Evolutionary conservation across 1,140 invertebrate species (phyloP), one percentile per base, ranked within the genome.

Genomic region (Laupala kohalensis): DNA sequence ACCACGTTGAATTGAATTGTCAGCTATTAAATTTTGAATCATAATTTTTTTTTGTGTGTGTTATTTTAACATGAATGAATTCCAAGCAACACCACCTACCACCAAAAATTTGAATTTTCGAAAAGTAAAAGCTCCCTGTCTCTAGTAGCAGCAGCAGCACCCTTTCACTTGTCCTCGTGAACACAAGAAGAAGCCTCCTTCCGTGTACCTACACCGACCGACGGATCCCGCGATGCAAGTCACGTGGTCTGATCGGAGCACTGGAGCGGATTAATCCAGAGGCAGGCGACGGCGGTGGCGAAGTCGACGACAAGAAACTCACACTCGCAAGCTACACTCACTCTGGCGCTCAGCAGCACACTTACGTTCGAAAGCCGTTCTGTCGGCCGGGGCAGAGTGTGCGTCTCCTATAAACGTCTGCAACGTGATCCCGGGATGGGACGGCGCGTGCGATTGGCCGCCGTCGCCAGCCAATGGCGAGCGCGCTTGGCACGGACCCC

Each of bases 351-450:
- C 37, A n/a, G 37, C 37, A 53, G 37, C 37, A 53, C 85, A 90
- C 89, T 90, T 90, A 90, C 89, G 90, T 92, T 92, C 89, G 89
- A 90, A 91, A 93, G 91, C 90, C 91, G 90, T 92, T 93, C 91
- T 93, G 91, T 90, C 87, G 86, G 85, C 86, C 83, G 82, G 83
- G 84, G 83, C 83, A 84, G 83, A 83, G 79, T 82, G 79, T 81
- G 79, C 82, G 83, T 85, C 86, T 84, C 86, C 89, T 92, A 91
- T 92, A 92, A 92, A 92, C 90, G 87, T 85, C 81, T 86, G 90
- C 89, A 91, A 92, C 86, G 89, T 89, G 90, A 92, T 90, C 87
- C 88, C 83, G 82, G 78, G 78, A 74, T 84, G 78, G 81, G 81
- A 84, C 78, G 79, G 76, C 76, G 72, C 67, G 26, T 9, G 4